A percentile compares a stretch with the other conserved stretches of the same genome.
These are phyloP conservation scores for Calycopis cecrops DNA, from an alignment of 1,140 invertebrate species.

Conservation along the genomic window DNA sequence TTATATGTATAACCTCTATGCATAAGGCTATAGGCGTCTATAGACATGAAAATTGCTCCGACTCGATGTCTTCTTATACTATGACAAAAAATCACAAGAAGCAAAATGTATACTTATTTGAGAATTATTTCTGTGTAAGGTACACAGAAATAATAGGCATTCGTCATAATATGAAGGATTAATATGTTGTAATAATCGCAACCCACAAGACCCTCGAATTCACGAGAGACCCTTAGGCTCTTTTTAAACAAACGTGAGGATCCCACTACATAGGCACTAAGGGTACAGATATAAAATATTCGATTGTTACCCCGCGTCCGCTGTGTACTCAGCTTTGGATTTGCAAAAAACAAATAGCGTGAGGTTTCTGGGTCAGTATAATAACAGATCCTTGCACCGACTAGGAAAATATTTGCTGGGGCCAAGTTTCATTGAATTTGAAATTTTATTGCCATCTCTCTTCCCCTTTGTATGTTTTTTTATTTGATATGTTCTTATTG, in stretches of 20 bases:
- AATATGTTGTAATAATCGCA: no score
- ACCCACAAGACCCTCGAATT: neutral
- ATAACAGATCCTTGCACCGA: slow-evolving; percentile 7
- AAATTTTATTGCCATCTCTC: neutral
- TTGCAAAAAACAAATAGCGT: slow-evolving; percentile 5
- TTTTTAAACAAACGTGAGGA: slow-evolving; percentile 4
- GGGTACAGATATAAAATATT: neutral
- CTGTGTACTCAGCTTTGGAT: slow-evolving; percentile 1
- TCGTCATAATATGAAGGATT: neutral
- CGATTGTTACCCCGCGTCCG: slow-evolving; percentile 3
- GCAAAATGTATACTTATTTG: neutral
- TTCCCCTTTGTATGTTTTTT: neutral
- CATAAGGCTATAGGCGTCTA: no score
- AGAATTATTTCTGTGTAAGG: no score
- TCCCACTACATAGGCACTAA: neutral
- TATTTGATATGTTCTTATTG: no score
- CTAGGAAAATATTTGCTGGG: slow-evolving; percentile 6
- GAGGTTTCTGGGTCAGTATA: slow-evolving; percentile 8
- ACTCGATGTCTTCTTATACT: neutral
- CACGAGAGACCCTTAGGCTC: neutral
- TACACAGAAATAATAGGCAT: neutral
- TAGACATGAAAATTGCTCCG: no score
- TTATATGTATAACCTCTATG: no score
- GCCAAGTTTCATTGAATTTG: slow-evolving; percentile 4
- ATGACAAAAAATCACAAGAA: neutral